These are phyloP conservation scores for Sebastes matsubarae DNA, from an alignment of 2,797 vertebrate genomes.

Conservation along the genomic window DNA sequence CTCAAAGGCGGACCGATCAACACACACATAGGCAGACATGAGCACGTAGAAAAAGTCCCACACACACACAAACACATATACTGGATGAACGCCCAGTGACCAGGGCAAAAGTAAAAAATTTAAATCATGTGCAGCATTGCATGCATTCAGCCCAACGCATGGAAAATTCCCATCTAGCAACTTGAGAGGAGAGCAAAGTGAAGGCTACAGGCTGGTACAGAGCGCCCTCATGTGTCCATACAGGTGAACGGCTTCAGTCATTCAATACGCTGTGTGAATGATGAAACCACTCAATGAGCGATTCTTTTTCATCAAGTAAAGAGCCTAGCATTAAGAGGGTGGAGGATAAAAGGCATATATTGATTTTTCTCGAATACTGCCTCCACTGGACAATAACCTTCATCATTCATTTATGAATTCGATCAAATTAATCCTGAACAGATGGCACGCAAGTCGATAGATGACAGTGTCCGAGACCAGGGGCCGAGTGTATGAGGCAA, in stretches of 20 bases:
- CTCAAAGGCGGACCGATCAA: constrained; percentile 34
- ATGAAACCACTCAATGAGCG: constrained; percentile 39
- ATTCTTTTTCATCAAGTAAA: constrained; percentile 50
- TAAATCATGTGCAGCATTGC: constrained; percentile 66
- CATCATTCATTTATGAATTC: constrained; percentile 67
- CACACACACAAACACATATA: constrained; percentile 23
- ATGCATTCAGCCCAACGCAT: constrained; percentile 65
- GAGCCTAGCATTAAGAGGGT: constrained; percentile 20
- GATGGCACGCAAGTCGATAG: constrained; percentile 59
- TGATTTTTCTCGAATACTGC: constrained; percentile 40
- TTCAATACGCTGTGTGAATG: neutral
- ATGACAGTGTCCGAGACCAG: constrained; percentile 19
- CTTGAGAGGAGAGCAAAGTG: constrained; percentile 3
- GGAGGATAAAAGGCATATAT: constrained; percentile 55
- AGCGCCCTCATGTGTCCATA: constrained; percentile 61
- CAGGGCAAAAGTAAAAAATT: constrained; percentile 68
- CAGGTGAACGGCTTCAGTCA: neutral
- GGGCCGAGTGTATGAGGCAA: constrained; percentile 16
- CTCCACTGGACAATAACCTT: constrained; percentile 38
- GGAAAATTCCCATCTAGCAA: constrained; percentile 80
- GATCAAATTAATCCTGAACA: constrained; percentile 71
- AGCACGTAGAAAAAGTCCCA: constrained; percentile 9
- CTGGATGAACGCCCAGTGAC: constrained; percentile 64
- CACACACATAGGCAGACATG: constrained; percentile 31
- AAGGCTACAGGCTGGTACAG: constrained; percentile 8